Evolutionary conservation across 2,888 invertebrate species (phyloP).

Genomic region (Cryptus armator): DNA sequence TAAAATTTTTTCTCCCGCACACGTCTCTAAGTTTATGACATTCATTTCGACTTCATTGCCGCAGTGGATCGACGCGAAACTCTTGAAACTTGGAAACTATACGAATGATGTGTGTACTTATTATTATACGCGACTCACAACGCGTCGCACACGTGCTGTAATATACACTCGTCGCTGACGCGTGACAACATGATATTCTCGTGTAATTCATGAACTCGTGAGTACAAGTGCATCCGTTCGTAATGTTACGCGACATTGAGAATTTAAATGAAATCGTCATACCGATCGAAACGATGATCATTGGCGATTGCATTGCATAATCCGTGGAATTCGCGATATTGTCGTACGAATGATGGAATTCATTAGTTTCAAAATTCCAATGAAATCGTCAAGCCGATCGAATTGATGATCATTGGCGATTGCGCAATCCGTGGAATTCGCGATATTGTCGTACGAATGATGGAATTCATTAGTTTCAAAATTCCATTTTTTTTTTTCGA

Average conservation of each 20-base stretch:
- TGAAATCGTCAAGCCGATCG: slow-evolving; percentile 43
- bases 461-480: neutral
- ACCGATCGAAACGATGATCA: slow-evolving; percentile 47
- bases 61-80: slow-evolving; percentile 38
- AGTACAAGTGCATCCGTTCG: slow-evolving; percentile 38
- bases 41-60: slow-evolving; percentile 28
- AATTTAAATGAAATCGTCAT: slow-evolving; percentile 56
- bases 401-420: slow-evolving; percentile 44
- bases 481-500: neutral
- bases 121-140: slow-evolving; percentile 45
- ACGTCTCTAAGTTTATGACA: slow-evolving; percentile 45
- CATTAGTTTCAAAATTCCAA: slow-evolving; percentile 43
- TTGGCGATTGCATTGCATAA: slow-evolving; percentile 33
- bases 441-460: slow-evolving; percentile 1
- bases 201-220: slow-evolving; percentile 58
- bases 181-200: slow-evolving; percentile 41
- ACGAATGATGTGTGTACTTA: slow-evolving; percentile 17
- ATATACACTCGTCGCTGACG: slow-evolving; percentile 20
- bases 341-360: neutral
- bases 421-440: slow-evolving; percentile 7
- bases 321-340: slow-evolving; percentile 10
- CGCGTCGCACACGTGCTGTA: slow-evolving; percentile 21
- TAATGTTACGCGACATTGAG: slow-evolving; percentile 46
- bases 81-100: slow-evolving; percentile 58
- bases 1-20: slow-evolving; percentile 46